phyloP scores from a whole-genome alignment of 2,797 vertebrate genomes.

The Lepidocolaptes lacrymiger region DNA sequence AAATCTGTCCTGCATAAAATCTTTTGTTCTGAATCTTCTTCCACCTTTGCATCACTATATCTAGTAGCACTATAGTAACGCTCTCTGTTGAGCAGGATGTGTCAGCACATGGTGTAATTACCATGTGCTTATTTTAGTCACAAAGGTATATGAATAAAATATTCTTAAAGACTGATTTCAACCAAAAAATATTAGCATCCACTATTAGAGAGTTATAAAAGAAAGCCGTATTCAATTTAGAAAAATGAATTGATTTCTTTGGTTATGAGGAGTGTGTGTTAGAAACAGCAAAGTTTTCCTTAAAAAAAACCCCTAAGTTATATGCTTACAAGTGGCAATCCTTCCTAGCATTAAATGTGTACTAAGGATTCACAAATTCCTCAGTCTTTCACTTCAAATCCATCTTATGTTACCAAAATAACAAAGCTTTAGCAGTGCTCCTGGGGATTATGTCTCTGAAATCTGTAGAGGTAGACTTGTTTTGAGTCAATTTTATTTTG shows the following conservation, averaged over 20 bases:
- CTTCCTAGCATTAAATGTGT: not conserved
- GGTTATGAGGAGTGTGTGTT: not conserved
- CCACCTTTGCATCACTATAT: not conserved
- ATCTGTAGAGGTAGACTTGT: not conserved
- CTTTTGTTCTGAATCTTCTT: not conserved
- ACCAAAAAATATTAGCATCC: not conserved
- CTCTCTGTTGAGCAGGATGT: not conserved
- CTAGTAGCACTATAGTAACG: not conserved
- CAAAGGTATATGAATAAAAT: not conserved
- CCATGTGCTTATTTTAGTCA: not conserved
- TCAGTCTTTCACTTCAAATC: not conserved
- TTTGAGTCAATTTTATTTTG: not conserved
- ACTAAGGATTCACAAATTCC: not conserved
- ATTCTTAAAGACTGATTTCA: not conserved
- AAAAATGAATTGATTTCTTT: not conserved
- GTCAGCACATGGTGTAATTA: not conserved
- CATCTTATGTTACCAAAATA: not conserved
- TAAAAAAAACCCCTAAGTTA: not conserved
- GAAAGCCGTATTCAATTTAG: not conserved
- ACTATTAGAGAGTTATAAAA: not conserved
- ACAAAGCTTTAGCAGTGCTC: not conserved
- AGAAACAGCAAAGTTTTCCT: not conserved
- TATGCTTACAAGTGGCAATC: not conserved
- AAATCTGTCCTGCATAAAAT: not conserved
- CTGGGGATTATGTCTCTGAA: not conserved